phyloP scores from a whole-genome alignment of 2,888 invertebrate genomes.

The Pristionchus fissidentatus region DNA sequence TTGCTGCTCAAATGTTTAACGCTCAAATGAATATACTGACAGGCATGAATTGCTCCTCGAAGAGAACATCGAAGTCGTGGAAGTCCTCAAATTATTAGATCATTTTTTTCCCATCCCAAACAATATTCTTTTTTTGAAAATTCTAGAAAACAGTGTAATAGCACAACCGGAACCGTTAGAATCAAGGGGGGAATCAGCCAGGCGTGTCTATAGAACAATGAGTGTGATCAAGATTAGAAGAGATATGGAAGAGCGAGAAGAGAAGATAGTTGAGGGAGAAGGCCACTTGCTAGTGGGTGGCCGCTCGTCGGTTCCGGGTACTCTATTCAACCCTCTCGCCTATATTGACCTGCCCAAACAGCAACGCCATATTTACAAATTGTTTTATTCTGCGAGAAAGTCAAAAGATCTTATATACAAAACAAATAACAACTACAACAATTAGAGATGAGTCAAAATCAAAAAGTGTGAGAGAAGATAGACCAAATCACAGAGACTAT shows the following conservation, averaged over 20 bases:
- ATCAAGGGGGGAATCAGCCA: conserved; percentile 28
- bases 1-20: not conserved
- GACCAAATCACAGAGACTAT: not conserved
- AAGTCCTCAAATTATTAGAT: conserved; percentile 24
- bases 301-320: conserved; percentile 38
- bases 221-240: not conserved
- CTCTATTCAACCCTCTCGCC: conserved; percentile 38
- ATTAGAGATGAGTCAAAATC: not conserved
- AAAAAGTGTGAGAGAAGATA: not conserved
- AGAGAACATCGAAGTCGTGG: conserved; percentile 43
- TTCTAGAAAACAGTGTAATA: not conserved
- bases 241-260: not conserved
- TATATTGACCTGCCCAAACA: conserved; percentile 37
- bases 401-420: conserved; percentile 1
- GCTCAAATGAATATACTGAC: conserved; percentile 35
- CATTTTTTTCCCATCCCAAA: not conserved
- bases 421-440: conserved; percentile 31
- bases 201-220: conserved; percentile 37
- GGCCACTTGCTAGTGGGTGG: conserved; percentile 37
- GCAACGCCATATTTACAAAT: conserved; percentile 8
- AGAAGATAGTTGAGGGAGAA: conserved; percentile 12
- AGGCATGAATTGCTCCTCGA: conserved; percentile 56
- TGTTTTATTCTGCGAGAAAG: not conserved
- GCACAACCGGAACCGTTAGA: conserved; percentile 42
- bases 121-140: not conserved